Conservation (phyloP, 1,140 invertebrate genomes). For the Branchinecta lindahli region DNA sequence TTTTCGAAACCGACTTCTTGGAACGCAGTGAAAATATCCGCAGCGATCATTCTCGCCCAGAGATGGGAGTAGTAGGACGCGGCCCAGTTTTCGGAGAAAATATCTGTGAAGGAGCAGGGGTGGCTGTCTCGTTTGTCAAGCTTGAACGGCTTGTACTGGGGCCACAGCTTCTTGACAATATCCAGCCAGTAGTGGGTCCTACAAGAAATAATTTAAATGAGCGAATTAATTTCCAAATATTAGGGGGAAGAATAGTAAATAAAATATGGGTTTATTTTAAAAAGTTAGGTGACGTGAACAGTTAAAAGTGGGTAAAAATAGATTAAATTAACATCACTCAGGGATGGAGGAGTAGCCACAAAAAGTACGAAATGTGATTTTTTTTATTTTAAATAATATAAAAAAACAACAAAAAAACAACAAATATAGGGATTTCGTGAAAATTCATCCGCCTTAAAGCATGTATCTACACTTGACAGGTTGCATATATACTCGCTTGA, state of each 20-base stretch:
- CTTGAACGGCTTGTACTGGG: conserved; percentile 52
- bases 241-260: too few relatives aligned
- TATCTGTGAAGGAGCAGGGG: conserved; percentile 57
- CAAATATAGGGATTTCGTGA: conserved; percentile 6
- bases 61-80: conserved; percentile 57
- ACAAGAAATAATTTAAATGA: conserved; percentile 22
- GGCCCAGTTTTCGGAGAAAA: conserved; percentile 51
- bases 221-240: too few relatives aligned
- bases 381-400: conserved; percentile 4
- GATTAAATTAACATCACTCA: too few relatives aligned
- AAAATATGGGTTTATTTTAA: too few relatives aligned
- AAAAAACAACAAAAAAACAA: background rate
- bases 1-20: conserved; percentile 40
- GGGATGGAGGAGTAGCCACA: too few relatives aligned
- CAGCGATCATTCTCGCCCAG: conserved; percentile 74
- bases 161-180: conserved; percentile 57
- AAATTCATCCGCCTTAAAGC: too few relatives aligned
- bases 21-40: conserved; percentile 73
- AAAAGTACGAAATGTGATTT: too few relatives aligned
- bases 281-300: too few relatives aligned
- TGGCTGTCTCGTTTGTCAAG: conserved; percentile 58
- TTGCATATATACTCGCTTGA: too few relatives aligned
- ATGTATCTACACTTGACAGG: too few relatives aligned
- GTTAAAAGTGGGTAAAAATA: too few relatives aligned
- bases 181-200: conserved; percentile 57